A percentile compares a stretch with the other conserved stretches of the same genome.
Evolutionary conservation across 2,113 vertebrate genomes (phyloP).

Genomic region (Lanius collurio): DNA sequence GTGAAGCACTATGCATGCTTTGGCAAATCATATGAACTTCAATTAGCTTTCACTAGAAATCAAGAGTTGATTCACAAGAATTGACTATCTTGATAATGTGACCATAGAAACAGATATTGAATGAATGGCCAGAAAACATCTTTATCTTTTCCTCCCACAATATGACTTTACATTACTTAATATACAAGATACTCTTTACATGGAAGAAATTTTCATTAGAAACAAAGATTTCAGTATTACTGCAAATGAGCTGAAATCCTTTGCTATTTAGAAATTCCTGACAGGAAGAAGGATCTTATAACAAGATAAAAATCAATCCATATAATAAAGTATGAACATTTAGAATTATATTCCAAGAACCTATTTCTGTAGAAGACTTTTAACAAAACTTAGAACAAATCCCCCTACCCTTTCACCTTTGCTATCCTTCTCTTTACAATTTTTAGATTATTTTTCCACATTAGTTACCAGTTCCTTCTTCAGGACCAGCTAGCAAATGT

Average conservation of each 20-base stretch:
- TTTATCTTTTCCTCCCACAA: neutral
- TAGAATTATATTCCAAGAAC: neutral
- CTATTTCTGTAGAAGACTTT: neutral
- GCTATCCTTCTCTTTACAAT: neutral
- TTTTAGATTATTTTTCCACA: neutral
- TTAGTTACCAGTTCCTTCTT: neutral
- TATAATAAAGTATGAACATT: neutral
- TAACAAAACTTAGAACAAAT: neutral
- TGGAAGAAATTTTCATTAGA: neutral
- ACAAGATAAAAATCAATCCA: neutral
- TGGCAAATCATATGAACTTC: neutral
- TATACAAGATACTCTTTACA: neutral
- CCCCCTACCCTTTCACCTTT: neutral
- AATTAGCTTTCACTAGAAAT: neutral
- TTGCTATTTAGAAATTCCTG: neutral
- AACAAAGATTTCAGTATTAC: neutral
- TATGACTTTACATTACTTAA: neutral
- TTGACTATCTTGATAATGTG: neutral
- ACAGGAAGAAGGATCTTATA: neutral
- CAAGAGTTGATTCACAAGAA: neutral
- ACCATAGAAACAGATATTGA: neutral
- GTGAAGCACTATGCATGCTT: fast-evolving
- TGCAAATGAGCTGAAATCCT: neutral
- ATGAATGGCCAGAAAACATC: neutral
- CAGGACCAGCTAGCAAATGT: neutral